A percentile compares a stretch with the other conserved stretches of the same genome.
phyloP scores from a whole-genome alignment of 2,888 invertebrate species.

The Acleris holmiana region DNA sequence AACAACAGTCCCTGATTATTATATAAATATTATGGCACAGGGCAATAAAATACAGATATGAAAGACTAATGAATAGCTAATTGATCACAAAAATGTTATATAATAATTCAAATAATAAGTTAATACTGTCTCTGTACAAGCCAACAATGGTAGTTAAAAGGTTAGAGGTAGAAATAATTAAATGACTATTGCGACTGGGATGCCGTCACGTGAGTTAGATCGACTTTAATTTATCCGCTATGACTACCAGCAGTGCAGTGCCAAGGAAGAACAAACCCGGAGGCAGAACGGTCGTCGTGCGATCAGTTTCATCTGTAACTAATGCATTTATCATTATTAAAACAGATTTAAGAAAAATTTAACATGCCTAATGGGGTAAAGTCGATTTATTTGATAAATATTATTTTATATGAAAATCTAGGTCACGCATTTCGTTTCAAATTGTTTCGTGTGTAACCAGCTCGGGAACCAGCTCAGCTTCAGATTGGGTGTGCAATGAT shows the following conservation, averaged over 20 bases:
- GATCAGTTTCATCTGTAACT: constrained; percentile 69
- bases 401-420: too few relatives aligned
- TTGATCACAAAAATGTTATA: constrained; percentile 40
- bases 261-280: constrained; percentile 78
- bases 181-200: constrained; percentile 50
- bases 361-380: too few relatives aligned
- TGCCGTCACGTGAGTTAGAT: constrained; percentile 49
- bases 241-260: constrained; percentile 72
- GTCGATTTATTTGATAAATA: too few relatives aligned
- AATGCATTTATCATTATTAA: constrained; percentile 15
- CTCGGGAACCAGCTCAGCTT: too few relatives aligned
- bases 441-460: too few relatives aligned
- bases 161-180: constrained; percentile 60
- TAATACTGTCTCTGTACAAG: constrained; percentile 64
- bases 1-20: neutral
- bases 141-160: constrained; percentile 40
- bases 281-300: constrained; percentile 66
- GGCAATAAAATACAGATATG: constrained; percentile 24
- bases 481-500: too few relatives aligned
- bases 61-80: constrained; percentile 26
- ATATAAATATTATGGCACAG: constrained; percentile 3
- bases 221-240: constrained; percentile 76
- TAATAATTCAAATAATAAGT: constrained; percentile 63
- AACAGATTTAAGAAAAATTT: too few relatives aligned
- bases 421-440: too few relatives aligned